Evolutionary conservation across 2,888 invertebrate genomes (phyloP), one percentile per base, ranked within the genome.

Genomic region (Sphaerophoria taeniata): DNA sequence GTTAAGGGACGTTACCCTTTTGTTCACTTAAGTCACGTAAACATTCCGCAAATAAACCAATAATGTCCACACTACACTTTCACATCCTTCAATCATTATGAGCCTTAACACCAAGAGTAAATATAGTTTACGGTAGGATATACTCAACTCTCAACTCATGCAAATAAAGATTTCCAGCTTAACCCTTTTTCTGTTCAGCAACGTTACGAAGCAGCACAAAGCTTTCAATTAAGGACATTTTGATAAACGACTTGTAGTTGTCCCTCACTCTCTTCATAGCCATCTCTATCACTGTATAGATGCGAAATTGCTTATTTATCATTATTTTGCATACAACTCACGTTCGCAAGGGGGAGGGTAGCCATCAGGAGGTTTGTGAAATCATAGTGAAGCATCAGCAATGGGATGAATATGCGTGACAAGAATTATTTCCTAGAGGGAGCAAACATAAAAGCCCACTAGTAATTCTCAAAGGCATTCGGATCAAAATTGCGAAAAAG

Each of bases 381-480:
- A 60, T 60, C 60, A 39, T 60, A 43, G 60, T 60, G 43, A 60
- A 56, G 39, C 58, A 60, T 60, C 60, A 60, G 24, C 60, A 39
- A 39, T 39, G 24, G 43, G 24, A 43, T 24, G 60, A 43, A 24
- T 60, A 24, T 60, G 39, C 43, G 60, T 60, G 60, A 60, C 60
- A 43, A 43, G 43, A 60, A 60, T 60, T 24, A 12, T 56, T 14
- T 14, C 14, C 14, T 14, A 0, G 4, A 14, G 5, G 31, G 4
- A 56, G 55, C 7, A 24, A 56, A 56, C 9, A 34, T 56, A 14
- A 56, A 56, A 36, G 34, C 56, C 56, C 56, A 34, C 34, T 24
- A 56, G 14, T 9, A 14, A 36, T 33, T 34, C 9, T 1, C 34
- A 56, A 31, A 33, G 14, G 7, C 6, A n/a, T 24, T 24, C 24